Conservation (phyloP, 2,113 vertebrate genomes). For the Heteronetta atricapilla region DNA sequence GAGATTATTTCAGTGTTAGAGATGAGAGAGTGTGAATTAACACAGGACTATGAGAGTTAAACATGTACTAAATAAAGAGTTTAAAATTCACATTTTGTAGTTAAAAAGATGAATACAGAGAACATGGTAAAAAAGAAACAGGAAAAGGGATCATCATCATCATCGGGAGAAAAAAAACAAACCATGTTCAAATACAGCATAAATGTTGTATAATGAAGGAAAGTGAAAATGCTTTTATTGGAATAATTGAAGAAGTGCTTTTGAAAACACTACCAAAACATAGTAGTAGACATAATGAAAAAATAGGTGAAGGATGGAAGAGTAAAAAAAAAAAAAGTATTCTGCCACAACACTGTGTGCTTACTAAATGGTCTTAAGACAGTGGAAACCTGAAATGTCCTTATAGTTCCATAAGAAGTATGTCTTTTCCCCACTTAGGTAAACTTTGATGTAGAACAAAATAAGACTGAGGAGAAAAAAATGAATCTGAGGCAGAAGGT, state of each 20-base stretch:
- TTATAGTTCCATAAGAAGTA: background rate
- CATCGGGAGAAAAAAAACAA: background rate
- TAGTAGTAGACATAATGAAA: background rate
- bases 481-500: fast-evolving
- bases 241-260: background rate
- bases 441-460: background rate
- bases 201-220: background rate
- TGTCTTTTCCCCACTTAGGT: background rate
- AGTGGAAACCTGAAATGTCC: background rate
- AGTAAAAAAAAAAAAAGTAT: background rate
- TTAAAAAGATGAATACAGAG: background rate
- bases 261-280: background rate
- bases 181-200: background rate
- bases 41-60: background rate
- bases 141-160: background rate
- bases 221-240: background rate
- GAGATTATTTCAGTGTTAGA: background rate
- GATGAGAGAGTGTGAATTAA: background rate
- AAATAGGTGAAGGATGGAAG: background rate
- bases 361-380: background rate
- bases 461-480: background rate
- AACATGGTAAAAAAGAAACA: background rate
- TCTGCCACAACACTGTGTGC: background rate
- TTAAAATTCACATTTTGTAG: background rate
- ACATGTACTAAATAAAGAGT: background rate